Evolutionary conservation across 2,888 invertebrate species (phyloP).

Genomic region (Patella ulyssiponensis): DNA sequence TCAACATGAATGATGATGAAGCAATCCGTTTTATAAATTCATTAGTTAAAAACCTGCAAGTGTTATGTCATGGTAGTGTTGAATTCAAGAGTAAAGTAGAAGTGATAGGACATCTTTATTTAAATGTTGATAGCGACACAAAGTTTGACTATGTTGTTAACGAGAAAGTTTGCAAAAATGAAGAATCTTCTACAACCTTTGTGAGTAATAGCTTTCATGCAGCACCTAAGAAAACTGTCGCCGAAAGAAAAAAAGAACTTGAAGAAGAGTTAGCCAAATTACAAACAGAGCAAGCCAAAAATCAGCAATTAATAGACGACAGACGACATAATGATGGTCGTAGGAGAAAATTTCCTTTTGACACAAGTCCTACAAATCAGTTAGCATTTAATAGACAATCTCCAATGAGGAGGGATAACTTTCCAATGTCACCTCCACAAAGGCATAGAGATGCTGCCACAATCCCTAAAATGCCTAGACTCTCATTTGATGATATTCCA

Average conservation of each 20-base stretch:
- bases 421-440: too few relatives aligned
- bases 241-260: slow-evolving; percentile 2
- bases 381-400: too few relatives aligned
- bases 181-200: slow-evolving; percentile 40
- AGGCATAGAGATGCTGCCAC: too few relatives aligned
- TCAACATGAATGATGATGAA: slow-evolving; percentile 40
- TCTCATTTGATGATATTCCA: background rate
- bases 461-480: background rate
- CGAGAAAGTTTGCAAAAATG: slow-evolving; percentile 41
- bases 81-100: slow-evolving; percentile 41
- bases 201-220: slow-evolving; percentile 44
- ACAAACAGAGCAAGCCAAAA: background rate
- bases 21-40: slow-evolving; percentile 40
- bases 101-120: slow-evolving; percentile 40
- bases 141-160: slow-evolving; percentile 41
- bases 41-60: slow-evolving; percentile 38
- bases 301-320: background rate
- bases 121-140: slow-evolving; percentile 40
- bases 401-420: too few relatives aligned
- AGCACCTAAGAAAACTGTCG: slow-evolving; percentile 23
- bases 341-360: too few relatives aligned
- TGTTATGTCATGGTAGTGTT: slow-evolving; percentile 42
- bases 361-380: too few relatives aligned
- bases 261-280: slow-evolving; percentile 7
- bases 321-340: too few relatives aligned